Base-by-base conservation (phyloP, 35 echinoderm and acorn worm species). In the Holothuria glaberrima region DNA sequence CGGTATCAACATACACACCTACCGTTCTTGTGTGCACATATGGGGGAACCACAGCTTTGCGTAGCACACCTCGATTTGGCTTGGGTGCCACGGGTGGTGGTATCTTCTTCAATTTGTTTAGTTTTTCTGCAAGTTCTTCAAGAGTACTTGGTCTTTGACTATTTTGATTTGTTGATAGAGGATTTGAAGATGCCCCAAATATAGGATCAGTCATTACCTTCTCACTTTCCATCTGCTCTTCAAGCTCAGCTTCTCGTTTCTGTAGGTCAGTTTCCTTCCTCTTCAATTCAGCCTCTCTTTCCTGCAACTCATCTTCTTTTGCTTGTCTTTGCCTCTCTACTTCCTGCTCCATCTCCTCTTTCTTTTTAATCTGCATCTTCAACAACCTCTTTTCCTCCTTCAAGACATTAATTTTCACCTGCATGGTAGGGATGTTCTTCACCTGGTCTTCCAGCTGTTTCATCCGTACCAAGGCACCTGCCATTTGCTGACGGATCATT, bases 331-430 rank as follows among this genome's bases (percentile, higher is more conserved):
- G 61, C 0, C 21, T 35, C 5, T 70, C 62, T 28, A 19, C 50
- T 44, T 30, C 18, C 63, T 87, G 85, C 26, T 87, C 85, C 16
- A 46, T 16, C 14, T 89, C 27, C 46, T 76, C 35, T 90, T 86
- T 69, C 80, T 91, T 75, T 91, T 97, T 19, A 83, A 78, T 71
- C 80, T 99, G 97, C 88, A 99, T 77, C 88, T 92, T 93, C 33
- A 99, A 73, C 30, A 99, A 86, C 58, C 97, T 87, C 57, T 99
- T 99, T 76, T 99, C 97, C 71, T 99, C 97, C 67, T 99, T 99
- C 44, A 99, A 66, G 34, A 95, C 97, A 67, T 89, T 91, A 14
- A 99, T 88, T 67, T 99, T 99, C 14, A 95, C 93, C 41, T 92
- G 91, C 10, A 99, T 84, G 16, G 94, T 91, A 60, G 97, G 97